Conservation (phyloP, 2,888 invertebrate species). For the Argyra leucocephala region DNA sequence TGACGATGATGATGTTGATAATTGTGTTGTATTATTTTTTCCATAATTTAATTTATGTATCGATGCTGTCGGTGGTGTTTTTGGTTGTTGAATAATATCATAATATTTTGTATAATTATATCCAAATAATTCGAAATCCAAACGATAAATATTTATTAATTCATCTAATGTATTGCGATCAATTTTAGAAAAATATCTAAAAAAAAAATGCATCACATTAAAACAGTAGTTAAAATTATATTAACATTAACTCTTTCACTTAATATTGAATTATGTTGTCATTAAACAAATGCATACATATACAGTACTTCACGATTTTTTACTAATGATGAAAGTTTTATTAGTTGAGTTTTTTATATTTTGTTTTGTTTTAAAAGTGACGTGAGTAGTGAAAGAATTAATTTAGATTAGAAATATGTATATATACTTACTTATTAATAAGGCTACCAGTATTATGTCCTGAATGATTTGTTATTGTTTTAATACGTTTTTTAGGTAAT, state of each 20-base stretch:
- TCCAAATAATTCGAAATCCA: conserved; percentile 61
- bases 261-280: neutral
- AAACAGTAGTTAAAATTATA: conserved; percentile 9
- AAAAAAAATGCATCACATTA: too few relatives aligned
- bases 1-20: neutral
- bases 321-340: too few relatives aligned
- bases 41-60: neutral
- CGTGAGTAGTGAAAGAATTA: too few relatives aligned
- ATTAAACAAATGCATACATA: too few relatives aligned
- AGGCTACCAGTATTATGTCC: conserved; percentile 43
- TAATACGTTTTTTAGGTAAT: conserved; percentile 45
- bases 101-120: conserved; percentile 52
- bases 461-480: conserved; percentile 45
- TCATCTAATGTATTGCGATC: conserved; percentile 48
- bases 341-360: too few relatives aligned
- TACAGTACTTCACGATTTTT: too few relatives aligned
- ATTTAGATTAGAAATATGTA: neutral
- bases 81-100: conserved; percentile 45
- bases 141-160: conserved; percentile 53
- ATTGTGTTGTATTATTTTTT: neutral
- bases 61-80: conserved; percentile 20
- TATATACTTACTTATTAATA: conserved; percentile 45
- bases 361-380: too few relatives aligned
- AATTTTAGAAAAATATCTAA: conserved; percentile 50
- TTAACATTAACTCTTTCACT: neutral